Evolutionary conservation across 2,113 vertebrate species (phyloP).

Genomic region (Acrocephalus kingi): DNA sequence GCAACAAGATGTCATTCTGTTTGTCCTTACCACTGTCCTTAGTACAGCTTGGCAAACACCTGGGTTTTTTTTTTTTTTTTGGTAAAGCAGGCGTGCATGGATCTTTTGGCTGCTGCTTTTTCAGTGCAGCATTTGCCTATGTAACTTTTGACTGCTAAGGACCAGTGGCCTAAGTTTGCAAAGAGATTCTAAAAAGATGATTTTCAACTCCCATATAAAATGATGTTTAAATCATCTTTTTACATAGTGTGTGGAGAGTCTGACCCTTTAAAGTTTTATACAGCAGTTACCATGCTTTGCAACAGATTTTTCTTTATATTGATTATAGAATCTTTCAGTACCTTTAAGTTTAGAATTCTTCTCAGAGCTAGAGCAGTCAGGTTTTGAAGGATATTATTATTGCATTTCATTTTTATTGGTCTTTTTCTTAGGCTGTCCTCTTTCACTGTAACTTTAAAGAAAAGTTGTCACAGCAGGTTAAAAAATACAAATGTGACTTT

Average conservation of each 20-base stretch:
- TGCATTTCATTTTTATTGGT: background rate
- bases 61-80: background rate
- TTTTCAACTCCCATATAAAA: background rate
- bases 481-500: background rate
- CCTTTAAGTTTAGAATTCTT: background rate
- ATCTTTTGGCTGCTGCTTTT: background rate
- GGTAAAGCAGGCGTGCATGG: background rate
- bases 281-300: background rate
- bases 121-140: background rate
- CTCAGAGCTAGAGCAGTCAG: background rate
- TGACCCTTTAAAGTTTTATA: background rate
- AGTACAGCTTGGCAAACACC: background rate
- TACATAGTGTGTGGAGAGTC: background rate
- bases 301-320: background rate
- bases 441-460: background rate
- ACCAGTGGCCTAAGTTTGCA: background rate
- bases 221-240: background rate
- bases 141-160: background rate
- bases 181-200: background rate
- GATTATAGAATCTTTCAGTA: background rate
- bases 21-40: background rate
- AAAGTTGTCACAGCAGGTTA: background rate
- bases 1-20: background rate
- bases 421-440: background rate
- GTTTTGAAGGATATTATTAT: background rate